phyloP scores from a whole-genome alignment of 2,888 invertebrate genomes.

The Pristionchus exspectatus region DNA sequence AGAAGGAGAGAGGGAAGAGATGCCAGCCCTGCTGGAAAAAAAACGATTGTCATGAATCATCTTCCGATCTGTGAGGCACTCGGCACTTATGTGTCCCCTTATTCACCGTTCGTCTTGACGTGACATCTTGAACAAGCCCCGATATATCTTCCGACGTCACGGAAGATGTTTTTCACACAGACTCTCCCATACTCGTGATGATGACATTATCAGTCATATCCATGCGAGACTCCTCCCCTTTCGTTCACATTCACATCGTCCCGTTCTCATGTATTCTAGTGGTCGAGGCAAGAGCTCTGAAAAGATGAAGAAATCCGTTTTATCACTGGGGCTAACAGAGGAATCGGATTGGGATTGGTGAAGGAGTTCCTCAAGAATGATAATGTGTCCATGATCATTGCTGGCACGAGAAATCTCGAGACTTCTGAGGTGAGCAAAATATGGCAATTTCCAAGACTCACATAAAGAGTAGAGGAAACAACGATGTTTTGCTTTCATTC shows the following conservation, averaged over 20 bases:
- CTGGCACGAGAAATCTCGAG: conserved; percentile 2
- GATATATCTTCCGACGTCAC: not conserved
- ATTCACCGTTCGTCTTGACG: not conserved
- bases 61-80: not conserved
- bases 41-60: not conserved
- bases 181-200: not conserved
- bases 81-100: not conserved
- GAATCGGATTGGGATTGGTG: conserved; percentile 14
- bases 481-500: not conserved
- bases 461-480: not conserved
- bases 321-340: conserved; percentile 27
- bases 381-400: not conserved
- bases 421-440: conserved; percentile 2
- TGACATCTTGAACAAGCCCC: not conserved
- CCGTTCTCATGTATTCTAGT: not conserved
- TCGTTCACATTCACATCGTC: not conserved
- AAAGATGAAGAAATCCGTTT: not conserved
- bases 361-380: conserved; percentile 28
- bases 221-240: not conserved
- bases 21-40: not conserved
- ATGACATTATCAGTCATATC: conserved; percentile 35
- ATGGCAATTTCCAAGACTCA: not conserved
- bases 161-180: not conserved
- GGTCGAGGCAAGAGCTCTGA: not conserved
- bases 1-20: not conserved